Base-by-base conservation (phyloP, 2,888 invertebrate species). In the Agrotis segetum region DNA sequence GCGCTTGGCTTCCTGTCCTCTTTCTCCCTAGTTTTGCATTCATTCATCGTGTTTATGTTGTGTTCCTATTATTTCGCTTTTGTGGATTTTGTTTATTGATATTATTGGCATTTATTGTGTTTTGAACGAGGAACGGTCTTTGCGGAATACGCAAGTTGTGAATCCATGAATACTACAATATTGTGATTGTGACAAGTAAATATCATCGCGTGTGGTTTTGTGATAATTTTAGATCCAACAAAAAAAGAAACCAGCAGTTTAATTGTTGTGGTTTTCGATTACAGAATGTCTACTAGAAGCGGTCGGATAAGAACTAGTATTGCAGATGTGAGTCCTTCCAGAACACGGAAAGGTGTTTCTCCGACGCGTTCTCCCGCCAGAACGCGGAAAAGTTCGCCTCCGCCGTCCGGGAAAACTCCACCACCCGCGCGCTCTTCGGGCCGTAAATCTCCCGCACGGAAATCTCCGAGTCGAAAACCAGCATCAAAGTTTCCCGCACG, bases 401-500 rank as follows among this genome's bases (percentile, higher is more conserved):
- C 83, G 55, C 72, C 84, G 65, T 80, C 88, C 44, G 87, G 88
- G 60, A 94, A 92, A 89, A 92, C 86, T 80, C 91, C 94, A 47
- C 87, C 90, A 77, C 87, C 90, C 77, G 91, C 90, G 74, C 92
- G 92, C 58, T 82, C 83, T 16, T 81, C 95, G 49, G 91, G 93
- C 21, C 94, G 96, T 7, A 96, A 96, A 84, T 96, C 97, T 34
- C 97, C 97, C 19, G 90, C 95, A 16, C 92, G 96, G 60, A 96
- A 96, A 73, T 96, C 96, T 14, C 96, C 96, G 4, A 92, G 93
- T 75, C 92, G 95, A 71, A 96, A 96, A 85, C 89, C 95, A 24
- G 92, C 88, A 2, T 90, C 92, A 0, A 93, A 93, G 77, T 94
- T 90, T 87, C 94, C 95, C 50, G 92, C 94, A 29, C 92, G 96